A percentile compares a stretch with the other conserved stretches of the same genome.
Evolutionary conservation across 37 sponge, comb jelly and placozoan genomes (phyloP).

Genomic region (Petrosia ficiformis): DNA sequence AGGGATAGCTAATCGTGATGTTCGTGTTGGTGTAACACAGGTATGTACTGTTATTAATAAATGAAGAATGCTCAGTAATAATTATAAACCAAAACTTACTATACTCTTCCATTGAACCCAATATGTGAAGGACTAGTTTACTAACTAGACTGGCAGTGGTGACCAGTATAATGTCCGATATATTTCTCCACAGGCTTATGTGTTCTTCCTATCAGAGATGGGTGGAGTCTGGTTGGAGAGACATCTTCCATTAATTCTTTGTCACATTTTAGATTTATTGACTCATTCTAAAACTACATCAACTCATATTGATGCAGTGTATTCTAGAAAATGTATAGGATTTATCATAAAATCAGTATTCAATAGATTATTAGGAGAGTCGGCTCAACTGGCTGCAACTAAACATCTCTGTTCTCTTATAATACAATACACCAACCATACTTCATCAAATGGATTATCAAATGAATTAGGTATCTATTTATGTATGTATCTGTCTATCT

Average conservation of each 20-base stretch:
- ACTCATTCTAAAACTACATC: slow-evolving; percentile 74
- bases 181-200: slow-evolving; percentile 65
- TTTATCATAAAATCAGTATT: slow-evolving; percentile 80
- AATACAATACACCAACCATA: slow-evolving; percentile 2
- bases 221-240: slow-evolving; percentile 88
- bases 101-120: no score
- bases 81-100: no score
- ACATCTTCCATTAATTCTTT: slow-evolving; percentile 61
- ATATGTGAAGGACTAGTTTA: no score
- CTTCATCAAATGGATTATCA: neutral
- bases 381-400: slow-evolving; percentile 82
- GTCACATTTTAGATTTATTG: slow-evolving; percentile 78
- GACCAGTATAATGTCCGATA: no score
- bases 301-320: slow-evolving; percentile 90
- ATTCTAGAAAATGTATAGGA: slow-evolving; percentile 84
- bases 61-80: no score
- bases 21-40: slow-evolving; percentile 85
- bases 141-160: no score
- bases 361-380: slow-evolving; percentile 78
- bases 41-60: slow-evolving; percentile 26
- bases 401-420: slow-evolving; percentile 68
- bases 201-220: slow-evolving; percentile 85
- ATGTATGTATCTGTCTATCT: no score
- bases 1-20: slow-evolving; percentile 67
- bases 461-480: no score